Base-by-base conservation (phyloP, 2,888 invertebrate species). In the Scaptodrosophila latifasciaeformis region DNA sequence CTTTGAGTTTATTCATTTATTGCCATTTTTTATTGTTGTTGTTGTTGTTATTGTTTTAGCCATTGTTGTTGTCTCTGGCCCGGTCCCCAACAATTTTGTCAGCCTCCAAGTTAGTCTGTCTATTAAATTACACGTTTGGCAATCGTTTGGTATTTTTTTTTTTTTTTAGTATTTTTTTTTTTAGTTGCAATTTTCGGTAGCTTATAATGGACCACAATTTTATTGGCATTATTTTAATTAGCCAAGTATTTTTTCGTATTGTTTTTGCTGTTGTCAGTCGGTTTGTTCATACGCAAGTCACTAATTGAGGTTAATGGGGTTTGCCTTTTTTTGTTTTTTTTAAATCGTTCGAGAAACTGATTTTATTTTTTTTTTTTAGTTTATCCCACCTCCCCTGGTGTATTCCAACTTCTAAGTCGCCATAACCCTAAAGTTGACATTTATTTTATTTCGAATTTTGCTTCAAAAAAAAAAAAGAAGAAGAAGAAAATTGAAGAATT, bases 191-290 rank as follows among this genome's bases (percentile, higher is more conserved):
- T 79, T 75, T 76, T 80, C 70, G 62, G 64, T 60, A 62, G 67
- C 76, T 56, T 66, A 77, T 79, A 79, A 80, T 75, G 80, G 74
- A 69, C 75, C 70, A 71, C 77, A 80, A 77, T 81, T 79, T 75
- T 81, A 79, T 79, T 79, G 79, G 80, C 82, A 79, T 81, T 72
- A 81, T 77, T 79, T 79, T 81, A 79, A 79, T 79, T 79, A 80
- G 78, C 40, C 19, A 21, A 4, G 4, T 31, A 12, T 18, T 19
- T 21, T 40, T n/a, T 19, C 7, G 3, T 37, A 10, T 37, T 15
- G 37, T 37, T 37, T 10, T 35, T 35, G 35, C 4, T 35, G 13
- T 37, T 37, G 37, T 17, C 18, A 18, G 10, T 37, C 17, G 15
- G 37, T 52, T 50, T 59, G 57, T 69, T 67, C 62, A 63, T 64